Base-by-base conservation (phyloP, 1,140 invertebrate genomes). In the Phthorimaea operculella region DNA sequence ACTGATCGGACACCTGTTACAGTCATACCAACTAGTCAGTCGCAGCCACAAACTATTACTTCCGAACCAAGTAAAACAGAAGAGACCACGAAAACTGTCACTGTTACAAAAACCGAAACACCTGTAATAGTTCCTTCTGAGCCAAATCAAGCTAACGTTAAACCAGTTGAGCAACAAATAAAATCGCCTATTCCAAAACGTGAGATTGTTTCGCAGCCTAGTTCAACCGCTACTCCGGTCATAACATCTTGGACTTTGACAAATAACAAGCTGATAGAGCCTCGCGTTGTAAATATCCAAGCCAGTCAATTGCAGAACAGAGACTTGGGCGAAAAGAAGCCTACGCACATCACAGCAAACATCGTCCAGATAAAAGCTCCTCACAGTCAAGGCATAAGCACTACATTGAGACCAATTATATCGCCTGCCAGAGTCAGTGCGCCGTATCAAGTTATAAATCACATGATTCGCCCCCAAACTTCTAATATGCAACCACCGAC, bases 401-500 rank as follows among this genome's bases (percentile, higher is more conserved):
- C 48, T 7, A 1, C 74, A 18, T 15, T 70, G 14, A 76, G 80
- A 62, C 79, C 85, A 56, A 68, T 84, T 14, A 55, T 86, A 28
- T 65, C 68, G 54, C 55, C 77, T 16, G 67, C 66, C 52, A 76
- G 83, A 64, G 71, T 84, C 10, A 64, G 63, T 61, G 58, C 79
- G 54, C 76, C 80, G 52, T 83, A 83, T 72, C 79, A 85, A 68
- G 80, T 86, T 14, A 81, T 86, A 15, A 86, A 86, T 74, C 82
- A 85, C 55, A 72, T 84, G 15, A 82, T 83, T 51, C 74, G 81
- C 57, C 74, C 77, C 28, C 74, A 75, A 61, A 59, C 70, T 6
- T 66, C 71, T 5, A 81, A 74, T 58, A 83, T 87, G 72, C 87
- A 88, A 62, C 87, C 87, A 33, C 87, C 88, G 3, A 88, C 87